Conservation (phyloP, 2,113 vertebrate genomes). For the Gymnocephalus cernua region DNA sequence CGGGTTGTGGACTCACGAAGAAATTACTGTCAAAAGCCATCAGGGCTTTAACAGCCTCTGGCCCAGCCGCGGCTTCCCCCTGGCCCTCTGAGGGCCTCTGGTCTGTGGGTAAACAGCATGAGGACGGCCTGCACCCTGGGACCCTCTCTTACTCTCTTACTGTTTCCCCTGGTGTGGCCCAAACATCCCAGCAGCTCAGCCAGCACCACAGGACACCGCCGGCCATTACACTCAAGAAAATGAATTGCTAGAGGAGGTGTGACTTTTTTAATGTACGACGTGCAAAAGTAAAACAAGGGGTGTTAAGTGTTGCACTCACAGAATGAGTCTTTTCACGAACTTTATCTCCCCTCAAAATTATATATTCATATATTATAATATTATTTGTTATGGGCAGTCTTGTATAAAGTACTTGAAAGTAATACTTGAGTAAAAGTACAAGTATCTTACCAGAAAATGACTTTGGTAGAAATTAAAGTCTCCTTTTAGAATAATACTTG, state of each 20-base stretch:
- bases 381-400: too few species aligned
- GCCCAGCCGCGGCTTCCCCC: conserved; percentile 57
- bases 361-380: too few species aligned
- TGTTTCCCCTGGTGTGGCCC: conserved; percentile 48
- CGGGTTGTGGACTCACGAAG: conserved; percentile 73
- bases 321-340: conserved; percentile 59
- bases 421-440: too few species aligned
- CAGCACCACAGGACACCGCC: background rate
- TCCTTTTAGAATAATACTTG: too few species aligned
- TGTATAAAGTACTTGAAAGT: too few species aligned
- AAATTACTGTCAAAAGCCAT: conserved; percentile 85
- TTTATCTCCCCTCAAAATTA: conserved; percentile 7
- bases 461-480: too few species aligned
- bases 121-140: conserved; percentile 65
- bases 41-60: conserved; percentile 79
- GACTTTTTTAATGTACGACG: conserved; percentile 55
- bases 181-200: conserved; percentile 48
- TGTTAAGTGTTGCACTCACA: conserved; percentile 51
- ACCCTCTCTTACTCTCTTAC: conserved; percentile 48
- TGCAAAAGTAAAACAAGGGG: conserved; percentile 64
- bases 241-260: conserved; percentile 66
- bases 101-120: conserved; percentile 77
- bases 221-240: conserved; percentile 59
- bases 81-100: conserved; percentile 64
- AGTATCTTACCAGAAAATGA: too few species aligned